Percentiles rank a stretch among this genome's conserved stretches.
Conservation (phyloP, 2,113 vertebrate genomes). For the Drymodes brunneopygia region DNA sequence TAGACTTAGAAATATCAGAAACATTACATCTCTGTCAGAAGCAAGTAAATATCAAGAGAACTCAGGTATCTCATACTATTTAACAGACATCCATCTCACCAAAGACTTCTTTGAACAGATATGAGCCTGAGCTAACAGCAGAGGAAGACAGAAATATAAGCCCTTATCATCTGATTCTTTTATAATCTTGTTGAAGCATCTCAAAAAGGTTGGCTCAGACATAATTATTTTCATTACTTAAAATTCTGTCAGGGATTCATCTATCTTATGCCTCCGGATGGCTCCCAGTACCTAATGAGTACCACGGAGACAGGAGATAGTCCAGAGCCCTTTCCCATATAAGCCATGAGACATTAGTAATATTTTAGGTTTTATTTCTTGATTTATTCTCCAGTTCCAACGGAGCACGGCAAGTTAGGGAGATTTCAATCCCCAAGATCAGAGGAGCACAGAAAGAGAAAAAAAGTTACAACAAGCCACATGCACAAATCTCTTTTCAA, state of each 20-base stretch:
- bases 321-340: background rate
- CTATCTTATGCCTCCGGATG: background rate
- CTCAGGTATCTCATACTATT: background rate
- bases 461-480: background rate
- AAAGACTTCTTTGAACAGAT: background rate
- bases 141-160: background rate
- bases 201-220: background rate
- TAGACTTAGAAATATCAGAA: background rate
- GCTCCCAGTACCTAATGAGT: background rate
- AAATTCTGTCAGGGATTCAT: background rate
- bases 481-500: background rate
- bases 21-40: background rate
- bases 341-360: background rate
- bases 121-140: background rate
- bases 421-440: background rate
- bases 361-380: background rate
- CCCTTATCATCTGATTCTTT: background rate
- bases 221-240: background rate
- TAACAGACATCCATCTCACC: background rate
- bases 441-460: background rate
- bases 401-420: background rate
- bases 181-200: background rate
- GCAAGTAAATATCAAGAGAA: background rate
- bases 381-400: background rate
- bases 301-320: background rate